phyloP scores from a whole-genome alignment of 35 echinoderm and acorn worm species.

The Holothuria glaberrima region DNA sequence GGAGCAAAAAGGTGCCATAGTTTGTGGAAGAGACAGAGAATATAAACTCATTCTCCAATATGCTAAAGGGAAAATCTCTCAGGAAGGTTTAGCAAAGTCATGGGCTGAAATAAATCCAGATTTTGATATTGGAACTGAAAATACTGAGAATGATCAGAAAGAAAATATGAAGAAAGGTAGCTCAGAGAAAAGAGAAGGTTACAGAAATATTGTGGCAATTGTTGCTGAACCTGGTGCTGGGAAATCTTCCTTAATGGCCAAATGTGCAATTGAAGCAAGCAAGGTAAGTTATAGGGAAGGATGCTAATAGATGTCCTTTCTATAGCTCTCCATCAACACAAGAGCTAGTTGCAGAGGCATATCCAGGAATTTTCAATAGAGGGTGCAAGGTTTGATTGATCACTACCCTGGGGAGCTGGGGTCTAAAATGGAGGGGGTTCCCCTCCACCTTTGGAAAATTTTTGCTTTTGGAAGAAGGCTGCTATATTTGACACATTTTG shows the following conservation, averaged over 20 bases:
- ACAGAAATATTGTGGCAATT: constrained; percentile 59
- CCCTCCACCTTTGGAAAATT: too few species aligned
- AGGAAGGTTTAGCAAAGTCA: neutral
- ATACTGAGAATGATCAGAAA: neutral
- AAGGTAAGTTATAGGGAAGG: constrained; percentile 66
- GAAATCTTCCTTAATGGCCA: constrained; percentile 86
- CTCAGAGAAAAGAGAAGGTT: neutral
- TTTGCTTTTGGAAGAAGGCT: too few species aligned
- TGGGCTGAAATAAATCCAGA: constrained; percentile 34
- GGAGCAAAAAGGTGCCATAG: constrained; percentile 80
- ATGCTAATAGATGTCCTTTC: too few species aligned
- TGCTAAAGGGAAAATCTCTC: constrained; percentile 57
- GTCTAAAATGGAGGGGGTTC: too few species aligned
- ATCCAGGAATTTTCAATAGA: too few species aligned
- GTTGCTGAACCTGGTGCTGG: constrained; percentile 86
- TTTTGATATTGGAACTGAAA: neutral
- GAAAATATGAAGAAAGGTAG: neutral
- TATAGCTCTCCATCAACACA: too few species aligned
- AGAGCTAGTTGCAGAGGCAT: too few species aligned
- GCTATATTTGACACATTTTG: too few species aligned
- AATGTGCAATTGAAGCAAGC: constrained; percentile 75
- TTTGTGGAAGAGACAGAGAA: constrained; percentile 79
- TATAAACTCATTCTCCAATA: constrained; percentile 53
- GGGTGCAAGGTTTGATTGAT: too few species aligned
- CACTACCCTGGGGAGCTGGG: too few species aligned